Conservation (phyloP, 2,113 vertebrate genomes). For the Sorex fumeus region DNA sequence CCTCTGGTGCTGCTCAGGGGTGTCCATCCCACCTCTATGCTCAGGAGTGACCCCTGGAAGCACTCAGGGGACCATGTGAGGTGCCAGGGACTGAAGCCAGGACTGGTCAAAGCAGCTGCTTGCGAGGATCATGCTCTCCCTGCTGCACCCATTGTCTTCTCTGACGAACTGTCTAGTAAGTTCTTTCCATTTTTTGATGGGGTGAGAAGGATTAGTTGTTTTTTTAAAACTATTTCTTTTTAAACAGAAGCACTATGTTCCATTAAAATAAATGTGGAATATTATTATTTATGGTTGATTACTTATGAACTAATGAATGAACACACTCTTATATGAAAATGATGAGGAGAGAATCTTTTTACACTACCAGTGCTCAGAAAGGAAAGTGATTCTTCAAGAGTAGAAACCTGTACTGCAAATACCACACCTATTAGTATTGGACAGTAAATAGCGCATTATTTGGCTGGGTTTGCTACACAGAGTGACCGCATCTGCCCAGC, state of each 20-base stretch:
- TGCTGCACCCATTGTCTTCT: no score
- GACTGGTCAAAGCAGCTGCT: not conserved
- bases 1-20: no score
- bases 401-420: not conserved
- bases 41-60: no score
- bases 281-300: fast-evolving
- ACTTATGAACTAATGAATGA: not conserved
- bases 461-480: not conserved
- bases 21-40: no score
- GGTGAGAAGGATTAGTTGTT: not conserved
- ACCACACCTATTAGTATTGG: not conserved
- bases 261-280: not conserved
- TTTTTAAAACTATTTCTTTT: not conserved
- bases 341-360: not conserved
- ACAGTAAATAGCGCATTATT: not conserved
- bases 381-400: not conserved
- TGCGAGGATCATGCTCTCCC: no score
- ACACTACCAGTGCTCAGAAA: not conserved
- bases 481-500: not conserved
- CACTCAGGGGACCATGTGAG: no score
- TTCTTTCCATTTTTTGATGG: not conserved
- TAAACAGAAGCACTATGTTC: not conserved
- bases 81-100: not conserved
- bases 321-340: not conserved
- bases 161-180: no score